Conservation (phyloP, 2,113 vertebrate genomes). For the Prinia subflava region DNA sequence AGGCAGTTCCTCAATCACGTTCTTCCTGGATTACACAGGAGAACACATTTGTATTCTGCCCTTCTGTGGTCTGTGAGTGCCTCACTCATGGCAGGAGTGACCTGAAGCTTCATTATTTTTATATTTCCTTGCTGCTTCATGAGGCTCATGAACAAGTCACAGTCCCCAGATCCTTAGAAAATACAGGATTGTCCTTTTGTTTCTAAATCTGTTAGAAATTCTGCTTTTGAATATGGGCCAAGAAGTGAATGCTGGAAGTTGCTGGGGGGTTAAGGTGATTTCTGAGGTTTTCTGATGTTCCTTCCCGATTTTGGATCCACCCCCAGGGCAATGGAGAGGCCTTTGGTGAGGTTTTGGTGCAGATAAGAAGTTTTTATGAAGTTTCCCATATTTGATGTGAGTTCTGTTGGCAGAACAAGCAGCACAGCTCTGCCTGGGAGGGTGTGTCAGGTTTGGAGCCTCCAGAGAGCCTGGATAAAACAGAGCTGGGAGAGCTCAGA, state of each 20-base stretch:
- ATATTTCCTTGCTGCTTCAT: neutral
- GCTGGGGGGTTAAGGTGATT: neutral
- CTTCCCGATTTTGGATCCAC: accelerated
- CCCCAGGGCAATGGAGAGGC: neutral
- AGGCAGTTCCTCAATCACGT: neutral
- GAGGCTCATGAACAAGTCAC: neutral
- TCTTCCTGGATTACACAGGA: neutral
- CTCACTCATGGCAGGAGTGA: neutral
- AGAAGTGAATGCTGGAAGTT: neutral
- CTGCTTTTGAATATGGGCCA: neutral
- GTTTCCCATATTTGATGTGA: neutral
- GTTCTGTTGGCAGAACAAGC: neutral
- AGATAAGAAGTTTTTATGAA: neutral
- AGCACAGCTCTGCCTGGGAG: neutral
- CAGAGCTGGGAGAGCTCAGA: neutral
- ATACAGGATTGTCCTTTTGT: neutral
- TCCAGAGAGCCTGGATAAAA: neutral
- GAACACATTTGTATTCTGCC: accelerated
- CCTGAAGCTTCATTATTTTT: too few species aligned
- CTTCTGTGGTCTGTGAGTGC: neutral
- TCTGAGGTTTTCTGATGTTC: neutral
- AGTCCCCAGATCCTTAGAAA: neutral
- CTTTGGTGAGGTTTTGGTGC: neutral
- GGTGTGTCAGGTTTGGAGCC: neutral
- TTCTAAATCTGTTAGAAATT: neutral